Evolutionary conservation across 2,113 vertebrate genomes (phyloP), one percentile per base, ranked within the genome.

Genomic region (Phaetusa simplex): DNA sequence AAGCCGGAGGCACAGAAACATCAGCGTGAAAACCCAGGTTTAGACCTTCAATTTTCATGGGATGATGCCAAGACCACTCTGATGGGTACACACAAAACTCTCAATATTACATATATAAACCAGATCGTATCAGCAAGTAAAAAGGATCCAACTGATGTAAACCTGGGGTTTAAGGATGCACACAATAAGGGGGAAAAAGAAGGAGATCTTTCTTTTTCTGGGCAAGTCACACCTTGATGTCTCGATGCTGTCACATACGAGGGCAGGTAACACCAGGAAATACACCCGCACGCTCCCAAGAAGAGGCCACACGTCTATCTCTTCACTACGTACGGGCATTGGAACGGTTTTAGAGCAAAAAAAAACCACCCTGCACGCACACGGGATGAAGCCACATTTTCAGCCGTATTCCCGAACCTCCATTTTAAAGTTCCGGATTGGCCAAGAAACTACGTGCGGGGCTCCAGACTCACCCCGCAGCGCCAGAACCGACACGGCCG

Each of bases 281-380:
- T 5, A 17, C 43, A 24, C 1, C 42, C 2, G 7, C 45, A 12
- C 0, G 0, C n/a, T 73, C 67, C 43, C 49, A 16, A 49, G 58
- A 80, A 30, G 24, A 73, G 45, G 62, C 64, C 34, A 15, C 82
- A 8, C n/a, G 7, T 58, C 94, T 34, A 8, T 58, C 94, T 34
- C 55, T 6, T 30, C 29, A 0, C 67, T 6, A 13, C 11, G 1
- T 8, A 27, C 1, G 0, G 27, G 14, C 79, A 58, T 0, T 1
- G 2, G 14, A 72, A 79, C 0, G 0, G 40, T 8, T 95, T 23
- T 11, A 58, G 47, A 45, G n/a, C 38, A 16, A 56, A 93, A 22
- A 22, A 59, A 34, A 42, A 42, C 17, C 71, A 42, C 24, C 42
- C 21, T 1, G 18, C 1, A 4, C 22, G 8, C 72, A 2, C 50